Conservation (phyloP, 2,888 invertebrate species). For the Automeris io region DNA sequence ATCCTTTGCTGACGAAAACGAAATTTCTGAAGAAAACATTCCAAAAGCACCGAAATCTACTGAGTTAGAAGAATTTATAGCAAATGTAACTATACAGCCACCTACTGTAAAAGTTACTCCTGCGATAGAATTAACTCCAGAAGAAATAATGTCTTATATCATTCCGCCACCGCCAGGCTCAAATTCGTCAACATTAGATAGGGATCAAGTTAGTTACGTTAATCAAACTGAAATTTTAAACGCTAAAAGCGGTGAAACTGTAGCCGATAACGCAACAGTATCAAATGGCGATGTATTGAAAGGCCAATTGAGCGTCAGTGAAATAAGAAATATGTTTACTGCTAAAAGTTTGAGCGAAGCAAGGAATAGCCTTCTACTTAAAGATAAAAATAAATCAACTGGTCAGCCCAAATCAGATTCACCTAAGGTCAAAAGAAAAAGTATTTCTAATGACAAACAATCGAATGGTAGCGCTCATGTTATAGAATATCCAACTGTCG, state of each 20-base stretch:
- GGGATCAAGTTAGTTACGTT: slow-evolving; percentile 56
- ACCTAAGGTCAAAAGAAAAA: slow-evolving; percentile 66
- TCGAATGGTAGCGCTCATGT: slow-evolving; percentile 71
- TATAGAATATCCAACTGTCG: slow-evolving; percentile 84
- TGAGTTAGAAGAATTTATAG: slow-evolving; percentile 89
- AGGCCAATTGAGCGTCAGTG: slow-evolving; percentile 76
- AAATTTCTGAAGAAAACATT: slow-evolving; percentile 40
- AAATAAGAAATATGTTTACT: slow-evolving; percentile 71
- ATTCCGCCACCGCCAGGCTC: slow-evolving; percentile 85
- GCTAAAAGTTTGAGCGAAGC: slow-evolving; percentile 71
- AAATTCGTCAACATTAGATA: slow-evolving; percentile 66
- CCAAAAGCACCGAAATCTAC: slow-evolving; percentile 57
- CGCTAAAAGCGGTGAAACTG: slow-evolving; percentile 36
- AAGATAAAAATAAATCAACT: slow-evolving; percentile 59
- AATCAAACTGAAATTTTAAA: slow-evolving; percentile 56
- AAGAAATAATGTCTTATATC: slow-evolving; percentile 90
- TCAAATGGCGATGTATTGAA: slow-evolving; percentile 70
- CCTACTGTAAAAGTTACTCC: slow-evolving; percentile 86
- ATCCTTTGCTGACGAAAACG: slow-evolving; percentile 83
- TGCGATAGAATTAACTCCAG: slow-evolving; percentile 86
- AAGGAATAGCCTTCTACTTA: slow-evolving; percentile 67
- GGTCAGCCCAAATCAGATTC: slow-evolving; percentile 55
- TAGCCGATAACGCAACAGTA: slow-evolving; percentile 38
- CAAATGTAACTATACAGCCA: slow-evolving; percentile 88
- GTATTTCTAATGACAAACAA: slow-evolving; percentile 52